Conservation (phyloP, 2,888 invertebrate species). For the Allacma fusca region DNA sequence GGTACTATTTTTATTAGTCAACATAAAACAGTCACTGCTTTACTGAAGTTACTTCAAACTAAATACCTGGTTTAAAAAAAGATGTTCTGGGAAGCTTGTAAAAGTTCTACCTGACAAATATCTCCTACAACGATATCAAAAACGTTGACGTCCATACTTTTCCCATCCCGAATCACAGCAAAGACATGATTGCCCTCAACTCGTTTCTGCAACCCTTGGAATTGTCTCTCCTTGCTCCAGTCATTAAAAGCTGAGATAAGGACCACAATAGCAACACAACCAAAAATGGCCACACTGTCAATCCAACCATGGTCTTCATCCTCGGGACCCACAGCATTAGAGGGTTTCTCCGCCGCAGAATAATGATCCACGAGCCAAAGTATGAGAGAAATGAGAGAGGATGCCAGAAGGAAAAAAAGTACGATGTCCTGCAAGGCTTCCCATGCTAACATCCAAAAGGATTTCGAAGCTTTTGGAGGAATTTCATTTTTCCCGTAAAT, state of each 20-base stretch:
- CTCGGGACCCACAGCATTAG: constrained; percentile 67
- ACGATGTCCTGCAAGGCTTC: constrained; percentile 99
- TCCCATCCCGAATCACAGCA: constrained; percentile 89
- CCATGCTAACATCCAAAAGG: constrained; percentile 97
- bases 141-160: constrained; percentile 92
- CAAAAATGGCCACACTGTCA: constrained; percentile 97
- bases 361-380: constrained; percentile 76
- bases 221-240: constrained; percentile 99
- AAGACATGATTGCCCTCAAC: constrained; percentile 97
- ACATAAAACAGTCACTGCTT: no score
- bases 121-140: constrained; percentile 98
- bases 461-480: constrained; percentile 99
- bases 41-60: no score
- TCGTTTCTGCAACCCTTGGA: constrained; percentile 94
- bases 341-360: background rate
- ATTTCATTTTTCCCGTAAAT: constrained; percentile 98
- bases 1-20: no score
- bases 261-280: constrained; percentile 98
- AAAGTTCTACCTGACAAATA: constrained; percentile 91
- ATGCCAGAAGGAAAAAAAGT: constrained; percentile 97
- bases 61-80: no score
- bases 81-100: no score
- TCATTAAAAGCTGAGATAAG: constrained; percentile 99
- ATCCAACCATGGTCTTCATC: constrained; percentile 97
- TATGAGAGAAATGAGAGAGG: constrained; percentile 95